Evolutionary conservation across 2,113 vertebrate species (phyloP).

Genomic region (Globicephala melas): DNA sequence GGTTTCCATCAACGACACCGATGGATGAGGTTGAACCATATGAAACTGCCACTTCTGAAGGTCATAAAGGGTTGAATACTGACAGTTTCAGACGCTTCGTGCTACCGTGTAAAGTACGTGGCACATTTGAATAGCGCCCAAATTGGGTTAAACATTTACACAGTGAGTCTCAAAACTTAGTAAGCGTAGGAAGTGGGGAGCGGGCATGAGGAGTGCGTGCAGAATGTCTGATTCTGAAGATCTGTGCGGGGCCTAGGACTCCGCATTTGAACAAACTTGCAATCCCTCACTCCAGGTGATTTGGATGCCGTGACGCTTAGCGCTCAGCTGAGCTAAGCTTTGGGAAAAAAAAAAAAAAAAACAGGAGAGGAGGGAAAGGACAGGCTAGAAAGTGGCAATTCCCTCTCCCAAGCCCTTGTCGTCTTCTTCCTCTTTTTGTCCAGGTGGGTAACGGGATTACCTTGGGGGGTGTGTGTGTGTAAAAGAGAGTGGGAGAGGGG

Average conservation of each 20-base stretch:
- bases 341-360: background rate
- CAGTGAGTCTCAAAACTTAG: background rate
- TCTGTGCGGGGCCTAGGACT: background rate
- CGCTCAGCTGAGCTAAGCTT: background rate
- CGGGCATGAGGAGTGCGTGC: background rate
- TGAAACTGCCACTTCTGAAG: background rate
- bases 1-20: background rate
- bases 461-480: background rate
- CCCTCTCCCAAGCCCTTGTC: background rate
- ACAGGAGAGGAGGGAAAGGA: background rate
- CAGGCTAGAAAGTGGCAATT: background rate
- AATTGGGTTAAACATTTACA: background rate
- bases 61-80: background rate
- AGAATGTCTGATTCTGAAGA: background rate
- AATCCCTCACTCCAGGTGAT: background rate
- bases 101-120: background rate
- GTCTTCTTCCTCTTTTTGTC: background rate
- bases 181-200: background rate
- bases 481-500: background rate
- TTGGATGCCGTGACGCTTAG: background rate
- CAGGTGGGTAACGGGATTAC: background rate
- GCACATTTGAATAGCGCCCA: background rate
- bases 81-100: background rate
- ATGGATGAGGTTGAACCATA: background rate
- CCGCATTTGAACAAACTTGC: background rate